Base-by-base conservation (phyloP, 2,888 invertebrate genomes). In the Heterodera filipjevi region DNA sequence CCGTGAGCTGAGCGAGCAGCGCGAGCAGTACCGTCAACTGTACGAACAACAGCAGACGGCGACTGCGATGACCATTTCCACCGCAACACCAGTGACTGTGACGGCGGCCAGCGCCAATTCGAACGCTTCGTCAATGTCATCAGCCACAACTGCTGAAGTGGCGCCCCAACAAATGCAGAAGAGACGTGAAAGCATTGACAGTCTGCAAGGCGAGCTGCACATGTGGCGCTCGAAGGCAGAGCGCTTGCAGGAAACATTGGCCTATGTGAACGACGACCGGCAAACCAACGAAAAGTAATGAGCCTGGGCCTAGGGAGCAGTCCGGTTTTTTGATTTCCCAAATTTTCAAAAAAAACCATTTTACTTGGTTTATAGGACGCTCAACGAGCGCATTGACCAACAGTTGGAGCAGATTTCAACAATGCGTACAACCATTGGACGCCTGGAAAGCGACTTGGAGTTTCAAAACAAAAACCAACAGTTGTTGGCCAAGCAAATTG, bases 401-500 rank as follows among this genome's bases (percentile, higher is more conserved):
- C 81, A 81, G 35, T 33, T 76, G 73, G 81, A 82, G 59, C 80
- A 80, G 27, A 81, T 81, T 53, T 49, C 82, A 8, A 35, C 64
- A 27, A 76, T 81, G 32, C 82, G 82, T n/a, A 77, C 76, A 30
- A 79, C 77, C 1, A 85, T 82, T 71, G 84, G 81, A 22, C 78
- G 79, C n/a, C 73, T 85, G 71, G 81, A 83, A 64, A 79, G 80
- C 77, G 80, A 82, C 16, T 78, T 85, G 53, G 85, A 85, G 44
- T 81, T 82, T 70, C 85, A 85, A 75, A 85, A 84, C 77, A 82
- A 76, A 44, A 81, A 81, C 66, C 79, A 82, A 70, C 82, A 82
- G 35, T 70, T 82, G 35, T 35, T 82, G 35, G 35, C 71, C 32
- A 81, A 83, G 46, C 76, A 77, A 19, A 73, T 81, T 33, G 77